Evolutionary conservation across 2,888 invertebrate genomes (phyloP).

Genomic region (Resseliella maxima): DNA sequence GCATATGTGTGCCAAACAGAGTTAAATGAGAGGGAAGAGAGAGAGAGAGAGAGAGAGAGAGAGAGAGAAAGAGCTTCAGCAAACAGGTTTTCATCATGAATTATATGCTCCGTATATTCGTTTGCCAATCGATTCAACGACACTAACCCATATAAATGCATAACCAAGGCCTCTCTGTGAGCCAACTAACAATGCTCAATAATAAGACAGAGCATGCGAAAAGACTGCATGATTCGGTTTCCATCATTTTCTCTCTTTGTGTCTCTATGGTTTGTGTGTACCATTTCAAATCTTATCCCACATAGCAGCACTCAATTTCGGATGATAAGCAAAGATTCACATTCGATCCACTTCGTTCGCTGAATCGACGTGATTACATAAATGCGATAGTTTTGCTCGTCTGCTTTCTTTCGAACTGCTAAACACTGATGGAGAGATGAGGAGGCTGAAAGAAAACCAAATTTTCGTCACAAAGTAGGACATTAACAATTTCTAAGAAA

Average conservation of each 20-base stretch:
- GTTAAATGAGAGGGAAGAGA: too few relatives aligned
- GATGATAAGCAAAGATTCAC: conserved; percentile 37
- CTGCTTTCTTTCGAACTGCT: not conserved
- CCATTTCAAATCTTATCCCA: conserved; percentile 4
- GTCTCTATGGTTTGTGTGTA: too few relatives aligned
- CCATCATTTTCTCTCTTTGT: too few relatives aligned
- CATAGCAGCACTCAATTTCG: conserved; percentile 24
- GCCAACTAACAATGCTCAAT: too few relatives aligned
- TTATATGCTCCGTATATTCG: not conserved
- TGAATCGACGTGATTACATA: conserved; percentile 39
- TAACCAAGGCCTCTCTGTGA: not conserved
- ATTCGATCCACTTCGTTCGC: conserved; percentile 26
- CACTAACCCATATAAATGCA: conserved; percentile 29
- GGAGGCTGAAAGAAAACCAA: not conserved
- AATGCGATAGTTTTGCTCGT: conserved; percentile 25
- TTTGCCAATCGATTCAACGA: conserved; percentile 3
- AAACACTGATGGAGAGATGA: not conserved
- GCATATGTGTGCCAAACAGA: conserved; percentile 25
- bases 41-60: too few relatives aligned
- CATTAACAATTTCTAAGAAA: not conserved
- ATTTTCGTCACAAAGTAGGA: conserved; percentile 41
- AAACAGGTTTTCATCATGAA: conserved; percentile 48
- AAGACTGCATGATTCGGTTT: too few relatives aligned
- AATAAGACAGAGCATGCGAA: too few relatives aligned
- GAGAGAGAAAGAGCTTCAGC: not conserved